Conservation (phyloP, 2,888 invertebrate genomes). For the Heliconius charithonia region DNA sequence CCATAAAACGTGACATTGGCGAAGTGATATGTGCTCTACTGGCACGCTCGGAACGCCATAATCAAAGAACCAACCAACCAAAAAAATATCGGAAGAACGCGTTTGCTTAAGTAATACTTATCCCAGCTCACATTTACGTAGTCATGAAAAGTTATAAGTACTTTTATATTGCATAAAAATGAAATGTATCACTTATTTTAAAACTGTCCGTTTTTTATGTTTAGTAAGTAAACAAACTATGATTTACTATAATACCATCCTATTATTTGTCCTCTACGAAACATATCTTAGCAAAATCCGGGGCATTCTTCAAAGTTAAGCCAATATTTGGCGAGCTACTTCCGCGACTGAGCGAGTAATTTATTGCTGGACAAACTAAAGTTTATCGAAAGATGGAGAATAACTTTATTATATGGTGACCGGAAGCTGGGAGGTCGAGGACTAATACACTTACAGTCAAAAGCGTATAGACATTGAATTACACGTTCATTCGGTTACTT, state of each 20-base stretch:
- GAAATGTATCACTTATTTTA: constrained; percentile 12
- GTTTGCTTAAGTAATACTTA: too few relatives aligned
- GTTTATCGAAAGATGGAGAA: constrained; percentile 83
- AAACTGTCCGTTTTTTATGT: neutral
- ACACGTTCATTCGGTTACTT: neutral
- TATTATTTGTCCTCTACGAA: constrained; percentile 61
- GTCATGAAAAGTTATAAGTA: too few relatives aligned
- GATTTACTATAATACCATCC: constrained; percentile 42
- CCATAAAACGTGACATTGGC: too few relatives aligned
- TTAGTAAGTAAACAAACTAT: constrained; percentile 36
- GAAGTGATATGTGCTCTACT: too few relatives aligned
- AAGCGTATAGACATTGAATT: constrained; percentile 48
- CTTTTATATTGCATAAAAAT: too few relatives aligned
- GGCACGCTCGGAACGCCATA: too few relatives aligned
- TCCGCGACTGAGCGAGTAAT: constrained; percentile 78
- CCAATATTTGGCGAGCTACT: constrained; percentile 79
- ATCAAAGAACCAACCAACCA: too few relatives aligned
- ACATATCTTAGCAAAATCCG: constrained; percentile 66
- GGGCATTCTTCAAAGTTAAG: constrained; percentile 79
- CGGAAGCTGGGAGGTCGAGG: constrained; percentile 69
- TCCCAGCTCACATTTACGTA: too few relatives aligned
- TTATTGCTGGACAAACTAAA: constrained; percentile 81
- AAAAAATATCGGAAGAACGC: too few relatives aligned
- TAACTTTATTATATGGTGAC: constrained; percentile 84
- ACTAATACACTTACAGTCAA: constrained; percentile 54